Base-by-base conservation (phyloP, 2,888 invertebrate species). In the Bimastos eiseni region DNA sequence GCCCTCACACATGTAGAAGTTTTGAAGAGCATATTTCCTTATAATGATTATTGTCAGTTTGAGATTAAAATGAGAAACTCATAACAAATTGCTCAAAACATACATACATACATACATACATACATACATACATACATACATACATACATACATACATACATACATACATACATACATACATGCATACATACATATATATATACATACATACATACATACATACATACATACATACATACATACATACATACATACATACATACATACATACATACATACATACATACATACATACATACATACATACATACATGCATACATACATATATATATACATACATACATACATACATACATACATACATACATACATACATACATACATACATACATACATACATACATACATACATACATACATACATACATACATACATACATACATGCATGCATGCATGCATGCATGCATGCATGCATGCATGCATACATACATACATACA, bases 301-400 rank as follows among this genome's bases (percentile, higher is more conserved):
- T 84, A 84, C 84, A 84, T 84, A 84, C 84, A 84, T 84, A 84
- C 84, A 84, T 89, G 19, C 37, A 89, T 89, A 89, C 89, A 89
- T 89, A 36, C n/a, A 89, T 89, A n/a, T 24, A 49, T 49, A 89
- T 21, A 89, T 89, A 55, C 37, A 89, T 89, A 49, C 37, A 89
- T 49, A 89, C 37, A 89, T 89, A 89, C 37, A 90, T 90, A 89
- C 89, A 91, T 83, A 91, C 84, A 92, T 88, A 91, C 83, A 91
- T 44, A 92, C 88, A 92, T 90, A 91, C 55, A 90, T 89, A 92
- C 49, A 91, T 91, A 93, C 49, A 91, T 84, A 92, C 83, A 92
- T 92, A 90, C 83, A 91, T 89, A 84, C 49, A 90, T 34, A 91
- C 89, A 90, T 88, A 91, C 38, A 90, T 88, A 89, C 88, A 89